Base-by-base conservation (phyloP, 2,113 vertebrate genomes). In the Mormyrus iriodes region DNA sequence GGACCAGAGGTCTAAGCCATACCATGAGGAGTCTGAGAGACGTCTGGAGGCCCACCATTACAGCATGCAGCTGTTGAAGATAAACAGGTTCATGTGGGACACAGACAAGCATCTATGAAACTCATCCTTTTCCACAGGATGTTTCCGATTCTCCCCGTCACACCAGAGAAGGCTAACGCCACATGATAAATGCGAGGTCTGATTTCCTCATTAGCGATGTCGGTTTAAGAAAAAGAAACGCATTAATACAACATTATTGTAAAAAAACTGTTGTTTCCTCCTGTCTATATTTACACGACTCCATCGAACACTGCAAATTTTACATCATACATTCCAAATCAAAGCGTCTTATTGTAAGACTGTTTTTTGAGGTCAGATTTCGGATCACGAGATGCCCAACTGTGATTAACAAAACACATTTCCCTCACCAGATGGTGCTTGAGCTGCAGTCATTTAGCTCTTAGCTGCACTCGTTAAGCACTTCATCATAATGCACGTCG, bases 11-110 rank as follows among this genome's bases (percentile, higher is more conserved):
- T 46, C 10, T 1, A 87, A 46, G 53, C 55, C 35, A 17, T 19
- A 87, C 44, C 13, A 52, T 53, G 27, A 35, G 85, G 55, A 46
- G 52, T 87, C 65, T 61, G 12, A 44, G 52, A 44, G 15, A 13
- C n/a, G 49, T 89, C 89, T 52, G n/a, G 87, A 48, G 88, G 86
- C 65, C 86, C 89, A 69, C 89, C 82, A 89, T 90, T 83, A 89
- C 88, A 82, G 73, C 69, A 89, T 48, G 76, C 88, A 87, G 21
- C 86, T 89, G 91, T 86, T 87, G 89, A 13, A 49, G 88, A 90
- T 86, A 89, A 91, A 84, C n/a, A 55, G 86, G 55, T 53, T 90
- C 31, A 88, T 82, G 58, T 48, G 85, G 44, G 61, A 85, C 87
- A 55, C 88, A 88, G 85, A 90, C 44, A 42, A 51, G 12, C 35